Evolutionary conservation across 2,797 vertebrate species (phyloP).

Genomic region (Rhinophrynus dorsalis): DNA sequence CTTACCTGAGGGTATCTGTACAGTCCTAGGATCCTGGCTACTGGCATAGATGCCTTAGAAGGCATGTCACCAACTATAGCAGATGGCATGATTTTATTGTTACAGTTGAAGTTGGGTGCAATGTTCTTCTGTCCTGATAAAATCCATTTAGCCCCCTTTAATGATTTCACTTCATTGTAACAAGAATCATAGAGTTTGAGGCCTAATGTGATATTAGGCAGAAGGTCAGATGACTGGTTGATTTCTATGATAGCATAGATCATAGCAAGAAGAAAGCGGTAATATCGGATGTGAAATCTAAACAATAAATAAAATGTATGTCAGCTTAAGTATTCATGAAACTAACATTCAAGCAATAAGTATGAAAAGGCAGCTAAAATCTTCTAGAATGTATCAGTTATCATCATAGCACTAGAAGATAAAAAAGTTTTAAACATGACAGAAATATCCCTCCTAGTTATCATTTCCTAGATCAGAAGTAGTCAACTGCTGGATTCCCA

Average conservation of each 20-base stretch:
- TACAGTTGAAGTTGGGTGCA: not conserved
- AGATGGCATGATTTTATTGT: not conserved
- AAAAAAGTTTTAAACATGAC: too few species aligned
- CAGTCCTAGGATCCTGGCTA: not conserved
- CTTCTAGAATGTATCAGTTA: too few species aligned
- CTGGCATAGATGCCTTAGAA: not conserved
- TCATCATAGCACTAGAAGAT: too few species aligned
- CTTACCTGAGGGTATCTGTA: constrained; percentile 14
- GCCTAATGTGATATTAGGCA: constrained; percentile 9
- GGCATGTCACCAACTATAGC: constrained; percentile 6
- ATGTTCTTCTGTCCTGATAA: not conserved
- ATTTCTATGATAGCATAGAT: constrained; percentile 1
- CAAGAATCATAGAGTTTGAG: constrained; percentile 17
- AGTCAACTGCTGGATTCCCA: too few species aligned
- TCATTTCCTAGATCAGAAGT: too few species aligned
- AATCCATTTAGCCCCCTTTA: constrained; percentile 5
- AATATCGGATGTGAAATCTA: not conserved
- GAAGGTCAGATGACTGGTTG: not conserved
- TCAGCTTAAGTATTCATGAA: too few species aligned
- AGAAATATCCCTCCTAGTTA: too few species aligned
- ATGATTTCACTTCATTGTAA: not conserved
- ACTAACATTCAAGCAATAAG: too few species aligned
- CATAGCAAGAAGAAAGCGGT: constrained; percentile 2
- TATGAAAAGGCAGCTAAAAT: too few species aligned
- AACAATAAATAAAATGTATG: not conserved